These are phyloP conservation scores for Cyrtonyx montezumae DNA, from an alignment of 2,113 vertebrate genomes.

Conservation along the genomic window DNA sequence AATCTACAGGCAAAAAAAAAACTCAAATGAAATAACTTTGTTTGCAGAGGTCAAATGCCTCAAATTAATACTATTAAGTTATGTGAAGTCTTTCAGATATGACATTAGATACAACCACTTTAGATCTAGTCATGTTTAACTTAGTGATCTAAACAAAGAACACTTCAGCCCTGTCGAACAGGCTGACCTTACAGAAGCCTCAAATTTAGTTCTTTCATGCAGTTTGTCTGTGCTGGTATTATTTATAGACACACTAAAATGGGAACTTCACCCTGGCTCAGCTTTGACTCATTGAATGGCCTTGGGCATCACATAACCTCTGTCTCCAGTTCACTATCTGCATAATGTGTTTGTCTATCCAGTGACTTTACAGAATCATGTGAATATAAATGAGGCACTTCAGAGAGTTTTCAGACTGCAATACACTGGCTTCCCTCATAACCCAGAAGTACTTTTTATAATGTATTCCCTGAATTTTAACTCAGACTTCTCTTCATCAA, in stretches of 20 bases:
- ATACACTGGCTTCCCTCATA: background rate
- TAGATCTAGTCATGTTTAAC: background rate
- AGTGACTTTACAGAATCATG: constrained; percentile 27
- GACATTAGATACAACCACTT: background rate
- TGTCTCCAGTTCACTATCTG: constrained; percentile 23
- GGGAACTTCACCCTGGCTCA: constrained; percentile 45
- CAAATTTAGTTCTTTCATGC: constrained; percentile 18
- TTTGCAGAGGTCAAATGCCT: background rate
- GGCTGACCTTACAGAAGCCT: background rate
- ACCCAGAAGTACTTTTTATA: background rate
- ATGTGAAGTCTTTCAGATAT: background rate
- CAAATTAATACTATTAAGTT: background rate
- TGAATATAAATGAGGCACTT: constrained; percentile 42
- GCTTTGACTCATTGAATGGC: constrained; percentile 58
- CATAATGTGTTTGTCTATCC: constrained; percentile 43
- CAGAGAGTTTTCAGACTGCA: background rate
- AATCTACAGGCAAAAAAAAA: background rate
- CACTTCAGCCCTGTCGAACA: background rate
- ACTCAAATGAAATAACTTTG: background rate
- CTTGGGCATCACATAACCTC: constrained; percentile 66
- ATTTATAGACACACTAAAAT: constrained; percentile 61
- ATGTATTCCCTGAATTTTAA: background rate
- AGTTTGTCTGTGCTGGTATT: constrained; percentile 36
- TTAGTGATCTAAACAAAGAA: background rate
- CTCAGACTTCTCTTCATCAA: background rate